Evolutionary conservation across 2,888 invertebrate genomes (phyloP).

Genomic region (Phyto melanocephala): DNA sequence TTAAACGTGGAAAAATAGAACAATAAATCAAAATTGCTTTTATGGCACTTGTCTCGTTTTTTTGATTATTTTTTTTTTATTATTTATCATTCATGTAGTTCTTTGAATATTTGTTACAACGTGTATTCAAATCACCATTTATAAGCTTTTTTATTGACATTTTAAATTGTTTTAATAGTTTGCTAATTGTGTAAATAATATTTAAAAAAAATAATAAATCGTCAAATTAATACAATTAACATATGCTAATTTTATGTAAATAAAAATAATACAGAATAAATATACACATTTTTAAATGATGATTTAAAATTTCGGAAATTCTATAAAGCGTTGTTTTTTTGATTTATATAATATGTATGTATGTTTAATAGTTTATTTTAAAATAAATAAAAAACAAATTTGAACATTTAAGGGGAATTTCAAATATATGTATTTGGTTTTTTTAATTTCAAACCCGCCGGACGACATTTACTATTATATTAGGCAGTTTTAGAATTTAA

Average conservation of each 20-base stretch:
- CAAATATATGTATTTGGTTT: too few relatives aligned
- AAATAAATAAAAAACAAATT: too few relatives aligned
- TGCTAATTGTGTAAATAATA: constrained; percentile 18
- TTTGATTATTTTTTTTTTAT: constrained; percentile 32
- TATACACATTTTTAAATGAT: background rate
- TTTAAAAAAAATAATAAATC: too few relatives aligned
- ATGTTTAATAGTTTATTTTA: too few relatives aligned
- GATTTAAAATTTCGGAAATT: background rate
- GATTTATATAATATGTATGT: too few relatives aligned
- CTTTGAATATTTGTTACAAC: background rate
- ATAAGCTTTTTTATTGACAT: constrained; percentile 42
- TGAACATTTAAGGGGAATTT: too few relatives aligned
- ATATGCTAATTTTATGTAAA: constrained; percentile 18
- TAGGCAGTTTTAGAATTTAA: too few relatives aligned
- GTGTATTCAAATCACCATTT: constrained; percentile 21
- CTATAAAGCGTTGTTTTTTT: too few relatives aligned
- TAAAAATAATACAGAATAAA: constrained; percentile 1
- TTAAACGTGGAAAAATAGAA: background rate
- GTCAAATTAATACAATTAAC: background rate
- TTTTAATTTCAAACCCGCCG: too few relatives aligned
- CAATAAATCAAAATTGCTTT: constrained; percentile 10
- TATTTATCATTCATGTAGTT: background rate
- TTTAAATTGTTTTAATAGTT: constrained; percentile 19
- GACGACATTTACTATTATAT: too few relatives aligned
- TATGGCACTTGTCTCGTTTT: constrained; percentile 8